Percentiles rank a stretch among this genome's conserved stretches.
Evolutionary conservation across 2,888 invertebrate species (phyloP).

Genomic region (Gryllus longicercus): DNA sequence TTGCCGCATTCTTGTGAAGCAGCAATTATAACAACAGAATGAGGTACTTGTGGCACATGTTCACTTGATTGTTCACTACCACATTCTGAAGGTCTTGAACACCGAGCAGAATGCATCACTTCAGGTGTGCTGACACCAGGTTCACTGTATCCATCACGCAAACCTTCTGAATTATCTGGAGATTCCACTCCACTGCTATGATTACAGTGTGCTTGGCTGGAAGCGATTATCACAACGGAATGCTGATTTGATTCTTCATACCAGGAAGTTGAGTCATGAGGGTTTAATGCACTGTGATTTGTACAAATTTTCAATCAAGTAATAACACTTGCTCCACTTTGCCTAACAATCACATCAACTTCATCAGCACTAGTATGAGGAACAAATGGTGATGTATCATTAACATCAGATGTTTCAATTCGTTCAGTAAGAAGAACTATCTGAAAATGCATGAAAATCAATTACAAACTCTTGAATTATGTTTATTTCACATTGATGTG

Average conservation of each 20-base stretch:
- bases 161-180: slow-evolving; percentile 1
- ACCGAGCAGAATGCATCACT: background rate
- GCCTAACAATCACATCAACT: slow-evolving; percentile 29
- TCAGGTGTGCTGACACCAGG: slow-evolving; percentile 22
- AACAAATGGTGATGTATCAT: slow-evolving; percentile 24
- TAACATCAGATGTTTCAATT: background rate
- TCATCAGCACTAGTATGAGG: slow-evolving; percentile 23
- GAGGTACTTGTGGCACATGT: slow-evolving; percentile 4
- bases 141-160: background rate
- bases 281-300: slow-evolving; percentile 24
- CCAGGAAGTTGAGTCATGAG: background rate
- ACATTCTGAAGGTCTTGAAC: slow-evolving; percentile 19
- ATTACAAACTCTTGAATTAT: background rate
- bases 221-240: slow-evolving; percentile 27
- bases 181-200: background rate
- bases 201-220: slow-evolving; percentile 19
- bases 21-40: slow-evolving; percentile 30
- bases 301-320: slow-evolving; percentile 30
- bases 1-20: slow-evolving; percentile 22
- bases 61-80: background rate
- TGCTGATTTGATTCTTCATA: slow-evolving; percentile 22
- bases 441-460: slow-evolving; percentile 21
- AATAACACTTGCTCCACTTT: slow-evolving; percentile 26
- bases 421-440: slow-evolving; percentile 18
- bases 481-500: background rate